phyloP scores from a whole-genome alignment of 2,113 vertebrate species.

The Ochotona curzoniae region DNA sequence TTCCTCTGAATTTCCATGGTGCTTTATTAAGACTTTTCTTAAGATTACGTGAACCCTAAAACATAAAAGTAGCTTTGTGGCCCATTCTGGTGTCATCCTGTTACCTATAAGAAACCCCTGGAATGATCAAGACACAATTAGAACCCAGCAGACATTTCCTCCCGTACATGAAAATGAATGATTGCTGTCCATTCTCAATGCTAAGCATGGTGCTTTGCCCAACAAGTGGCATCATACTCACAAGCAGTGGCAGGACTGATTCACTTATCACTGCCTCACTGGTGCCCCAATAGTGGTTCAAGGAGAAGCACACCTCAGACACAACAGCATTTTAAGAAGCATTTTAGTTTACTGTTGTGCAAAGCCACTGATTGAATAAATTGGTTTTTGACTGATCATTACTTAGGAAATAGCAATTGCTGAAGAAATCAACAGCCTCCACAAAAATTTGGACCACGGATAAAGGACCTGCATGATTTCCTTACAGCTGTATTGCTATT shows the following conservation, averaged over 20 bases:
- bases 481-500: neutral
- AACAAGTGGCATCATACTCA: neutral
- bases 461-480: neutral
- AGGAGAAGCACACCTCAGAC: neutral
- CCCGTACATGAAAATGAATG: neutral
- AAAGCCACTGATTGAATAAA: neutral
- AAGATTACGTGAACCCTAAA: neutral
- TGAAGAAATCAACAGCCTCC: neutral
- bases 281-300: neutral
- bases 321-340: neutral
- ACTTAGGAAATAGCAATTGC: neutral
- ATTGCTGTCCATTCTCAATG: rapidly evolving
- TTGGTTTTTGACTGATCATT: neutral
- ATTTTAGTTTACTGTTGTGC: neutral
- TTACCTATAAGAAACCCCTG: neutral
- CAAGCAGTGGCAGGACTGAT: neutral
- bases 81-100: neutral
- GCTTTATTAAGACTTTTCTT: neutral
- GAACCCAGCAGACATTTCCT: neutral
- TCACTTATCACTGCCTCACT: neutral
- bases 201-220: neutral
- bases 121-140: neutral
- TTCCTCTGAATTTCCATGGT: neutral
- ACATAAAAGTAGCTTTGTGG: neutral
- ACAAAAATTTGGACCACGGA: neutral